Evolutionary conservation across 2,888 invertebrate genomes (phyloP).

Genomic region (Ischnura elegans): DNA sequence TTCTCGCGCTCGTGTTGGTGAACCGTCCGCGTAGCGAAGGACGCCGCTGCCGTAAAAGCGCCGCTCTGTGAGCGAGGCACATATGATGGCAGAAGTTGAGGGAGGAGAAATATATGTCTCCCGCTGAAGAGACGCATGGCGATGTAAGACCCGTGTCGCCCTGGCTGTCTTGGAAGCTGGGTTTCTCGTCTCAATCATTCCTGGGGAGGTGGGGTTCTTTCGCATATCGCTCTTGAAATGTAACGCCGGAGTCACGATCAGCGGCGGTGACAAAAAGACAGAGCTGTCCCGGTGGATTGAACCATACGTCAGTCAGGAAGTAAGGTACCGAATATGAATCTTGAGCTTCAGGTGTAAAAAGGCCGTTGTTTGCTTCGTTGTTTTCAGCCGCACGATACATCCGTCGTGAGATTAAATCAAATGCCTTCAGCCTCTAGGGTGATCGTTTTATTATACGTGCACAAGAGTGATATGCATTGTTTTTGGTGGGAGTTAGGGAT

Average conservation of each 20-base stretch:
- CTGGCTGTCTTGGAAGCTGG: neutral
- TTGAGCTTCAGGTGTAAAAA: too few species aligned
- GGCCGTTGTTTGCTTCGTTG: too few species aligned
- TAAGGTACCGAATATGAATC: too few species aligned
- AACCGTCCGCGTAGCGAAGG: neutral
- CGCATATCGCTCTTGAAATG: neutral
- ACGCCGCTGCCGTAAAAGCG: neutral
- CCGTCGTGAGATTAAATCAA: too few species aligned
- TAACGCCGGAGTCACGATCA: neutral
- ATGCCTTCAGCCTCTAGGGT: too few species aligned
- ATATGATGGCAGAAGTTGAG: neutral
- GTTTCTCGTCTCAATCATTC: neutral
- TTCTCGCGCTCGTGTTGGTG: neutral
- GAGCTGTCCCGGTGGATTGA: neutral
- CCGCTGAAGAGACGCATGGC: neutral
- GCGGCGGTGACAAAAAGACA: neutral
- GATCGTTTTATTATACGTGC: too few species aligned
- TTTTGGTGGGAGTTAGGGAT: too few species aligned
- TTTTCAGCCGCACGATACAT: too few species aligned
- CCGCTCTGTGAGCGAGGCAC: neutral
- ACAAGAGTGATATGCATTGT: too few species aligned
- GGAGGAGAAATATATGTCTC: neutral
- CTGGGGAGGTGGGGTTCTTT: neutral
- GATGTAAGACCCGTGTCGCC: neutral
- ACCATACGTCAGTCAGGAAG: neutral